phyloP scores from a whole-genome alignment of 2,888 invertebrate genomes.

The Alcis repandata region DNA sequence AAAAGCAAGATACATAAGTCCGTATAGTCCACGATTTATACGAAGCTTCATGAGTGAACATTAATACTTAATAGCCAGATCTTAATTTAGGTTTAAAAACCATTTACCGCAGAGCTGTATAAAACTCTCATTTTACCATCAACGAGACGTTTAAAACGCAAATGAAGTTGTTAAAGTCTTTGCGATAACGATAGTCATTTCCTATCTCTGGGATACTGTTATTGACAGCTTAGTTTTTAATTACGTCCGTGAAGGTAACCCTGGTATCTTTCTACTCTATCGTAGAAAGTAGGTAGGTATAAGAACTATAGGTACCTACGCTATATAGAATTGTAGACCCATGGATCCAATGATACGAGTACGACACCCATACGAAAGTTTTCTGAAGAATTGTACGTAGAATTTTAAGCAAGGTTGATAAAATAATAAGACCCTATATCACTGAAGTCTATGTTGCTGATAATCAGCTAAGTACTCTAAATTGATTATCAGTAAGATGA shows the following conservation, averaged over 20 bases:
- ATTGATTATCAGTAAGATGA: no score
- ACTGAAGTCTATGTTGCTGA: no score
- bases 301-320: no score
- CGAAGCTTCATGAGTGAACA: slow-evolving; percentile 12
- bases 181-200: slow-evolving; percentile 24
- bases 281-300: background rate
- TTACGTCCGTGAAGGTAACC: background rate
- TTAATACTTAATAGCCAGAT: slow-evolving; percentile 5
- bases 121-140: slow-evolving; percentile 20
- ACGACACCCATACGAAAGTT: no score
- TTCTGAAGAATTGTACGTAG: no score
- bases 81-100: slow-evolving; percentile 34
- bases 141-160: slow-evolving; percentile 13
- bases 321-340: no score
- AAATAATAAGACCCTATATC: no score
- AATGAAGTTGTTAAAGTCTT: slow-evolving; percentile 19
- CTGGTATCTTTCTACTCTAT: background rate
- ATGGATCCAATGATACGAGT: no score
- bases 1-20: background rate
- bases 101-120: slow-evolving; percentile 35
- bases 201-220: slow-evolving; percentile 20
- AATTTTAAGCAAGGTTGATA: no score
- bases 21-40: slow-evolving; percentile 11
- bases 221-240: slow-evolving; percentile 19
- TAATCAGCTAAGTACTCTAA: no score